Evolutionary conservation across 2,797 vertebrate genomes (phyloP), one percentile per base, ranked within the genome.

Genomic region (Oryzias dopingdopingensis): DNA sequence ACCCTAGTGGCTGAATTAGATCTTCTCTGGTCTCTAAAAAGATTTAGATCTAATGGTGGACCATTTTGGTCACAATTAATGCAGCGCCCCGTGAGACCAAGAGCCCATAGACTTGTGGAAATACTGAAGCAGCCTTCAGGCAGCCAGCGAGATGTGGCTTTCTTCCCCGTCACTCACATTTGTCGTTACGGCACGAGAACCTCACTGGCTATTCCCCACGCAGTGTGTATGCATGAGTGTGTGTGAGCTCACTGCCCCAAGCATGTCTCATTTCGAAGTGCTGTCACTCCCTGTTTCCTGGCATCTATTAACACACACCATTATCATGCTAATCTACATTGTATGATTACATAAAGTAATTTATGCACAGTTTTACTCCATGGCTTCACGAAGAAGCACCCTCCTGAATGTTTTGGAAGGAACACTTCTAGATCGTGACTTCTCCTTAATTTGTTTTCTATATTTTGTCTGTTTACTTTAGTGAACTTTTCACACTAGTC

Each of bases 271-370:
- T 97, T 96, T 96, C 93, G 93, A 94, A 95, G 93, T 93, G 92
- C 94, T 96, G 94, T 95, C 95, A 94, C 94, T 95, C 94, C 94
- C 92, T 93, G 93, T 94, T 95, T 96, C 95, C 95, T 94, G 95
- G 95, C 95, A 95, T 96, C 96, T 95, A 99, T 98, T 98, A 98
- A 97, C 91, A 92, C 95, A 93, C 92, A 91, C 95, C 94, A 98
- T 99, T 99, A 98, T 98, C 95, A 99, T 99, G 97, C 94, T 97
- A 99, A 99, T 99, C 94, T 95, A 92, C 93, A 92, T 95, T 96
- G 94, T 96, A 95, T 96, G 95, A 96, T 96, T 96, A 96, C 95
- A 96, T 94, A 94, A 90, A 94, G 94, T 97, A 96, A 98, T 98
- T 96, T 98, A 98, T 96, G 93, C 96, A 94, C 92, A 93, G 86